Conservation (phyloP, 2,797 vertebrate species). For the Urocyon cinereoargenteus region DNA sequence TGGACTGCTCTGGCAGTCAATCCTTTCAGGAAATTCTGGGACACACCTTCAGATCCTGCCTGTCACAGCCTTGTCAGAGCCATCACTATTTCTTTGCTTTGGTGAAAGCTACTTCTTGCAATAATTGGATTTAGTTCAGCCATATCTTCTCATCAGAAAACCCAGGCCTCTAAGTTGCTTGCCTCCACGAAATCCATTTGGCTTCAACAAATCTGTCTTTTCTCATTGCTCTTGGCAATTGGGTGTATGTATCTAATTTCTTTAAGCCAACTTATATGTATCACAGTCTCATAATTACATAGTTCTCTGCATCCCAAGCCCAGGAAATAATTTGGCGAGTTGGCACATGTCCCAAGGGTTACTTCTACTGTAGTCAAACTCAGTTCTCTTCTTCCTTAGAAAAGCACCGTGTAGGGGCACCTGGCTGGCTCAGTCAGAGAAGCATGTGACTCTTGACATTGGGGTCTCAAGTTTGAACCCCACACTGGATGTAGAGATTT, state of each 20-base stretch:
- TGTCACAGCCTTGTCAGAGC: background rate
- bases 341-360: background rate
- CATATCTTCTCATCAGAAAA: constrained; percentile 40
- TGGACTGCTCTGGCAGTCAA: background rate
- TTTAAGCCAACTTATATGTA: constrained; percentile 22
- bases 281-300: constrained; percentile 44
- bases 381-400: constrained; percentile 42
- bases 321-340: constrained; percentile 42
- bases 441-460: background rate
- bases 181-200: background rate
- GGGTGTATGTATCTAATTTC: constrained; percentile 21
- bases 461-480: background rate
- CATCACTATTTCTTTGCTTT: background rate
- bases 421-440: background rate
- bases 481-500: background rate
- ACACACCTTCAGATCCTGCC: background rate
- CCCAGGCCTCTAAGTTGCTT: background rate
- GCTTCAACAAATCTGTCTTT: constrained; percentile 31
- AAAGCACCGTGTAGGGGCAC: background rate
- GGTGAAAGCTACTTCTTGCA: background rate
- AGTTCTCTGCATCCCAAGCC: background rate
- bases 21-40: background rate
- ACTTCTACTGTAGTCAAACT: background rate
- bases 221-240: constrained; percentile 48
- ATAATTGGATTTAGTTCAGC: background rate